Percentiles rank a stretch among this genome's conserved stretches.
These are phyloP conservation scores for Steinernema carpocapsae DNA, from an alignment of 2,888 invertebrate genomes.

Conservation along the genomic window DNA sequence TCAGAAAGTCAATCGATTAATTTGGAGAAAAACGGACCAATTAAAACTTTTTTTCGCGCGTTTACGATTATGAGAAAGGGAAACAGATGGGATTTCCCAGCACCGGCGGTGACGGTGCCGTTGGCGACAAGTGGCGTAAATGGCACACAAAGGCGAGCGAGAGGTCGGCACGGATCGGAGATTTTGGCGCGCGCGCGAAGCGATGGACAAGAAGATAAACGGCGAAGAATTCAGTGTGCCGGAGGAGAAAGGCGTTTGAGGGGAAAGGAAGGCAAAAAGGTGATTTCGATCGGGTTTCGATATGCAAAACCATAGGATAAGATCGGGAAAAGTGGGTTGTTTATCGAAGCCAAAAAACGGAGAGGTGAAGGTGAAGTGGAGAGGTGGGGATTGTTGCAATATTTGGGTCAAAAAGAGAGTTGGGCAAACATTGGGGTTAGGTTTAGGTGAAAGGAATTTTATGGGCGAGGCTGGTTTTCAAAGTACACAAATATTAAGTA, in stretches of 20 bases:
- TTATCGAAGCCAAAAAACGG: neutral
- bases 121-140: conserved; percentile 7
- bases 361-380: too few relatives aligned
- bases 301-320: conserved; percentile 11
- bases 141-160: conserved; percentile 1
- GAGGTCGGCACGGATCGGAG: neutral
- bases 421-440: too few relatives aligned
- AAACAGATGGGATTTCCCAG: conserved; percentile 16
- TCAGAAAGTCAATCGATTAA: neutral
- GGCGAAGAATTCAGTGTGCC: neutral
- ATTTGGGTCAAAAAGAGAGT: too few relatives aligned
- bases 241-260: neutral
- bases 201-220: conserved; percentile 18
- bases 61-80: conserved; percentile 32
- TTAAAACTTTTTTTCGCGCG: conserved; percentile 19
- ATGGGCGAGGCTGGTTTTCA: too few relatives aligned
- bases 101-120: conserved; percentile 7
- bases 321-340: conserved; percentile 23
- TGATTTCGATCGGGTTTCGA: conserved; percentile 9
- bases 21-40: neutral
- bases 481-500: too few relatives aligned
- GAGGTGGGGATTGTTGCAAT: too few relatives aligned
- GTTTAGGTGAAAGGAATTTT: too few relatives aligned
- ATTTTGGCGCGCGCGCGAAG: conserved; percentile 1
- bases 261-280: neutral